Conservation (phyloP, 1,140 invertebrate species). For the Trinorchestia longiramus region DNA sequence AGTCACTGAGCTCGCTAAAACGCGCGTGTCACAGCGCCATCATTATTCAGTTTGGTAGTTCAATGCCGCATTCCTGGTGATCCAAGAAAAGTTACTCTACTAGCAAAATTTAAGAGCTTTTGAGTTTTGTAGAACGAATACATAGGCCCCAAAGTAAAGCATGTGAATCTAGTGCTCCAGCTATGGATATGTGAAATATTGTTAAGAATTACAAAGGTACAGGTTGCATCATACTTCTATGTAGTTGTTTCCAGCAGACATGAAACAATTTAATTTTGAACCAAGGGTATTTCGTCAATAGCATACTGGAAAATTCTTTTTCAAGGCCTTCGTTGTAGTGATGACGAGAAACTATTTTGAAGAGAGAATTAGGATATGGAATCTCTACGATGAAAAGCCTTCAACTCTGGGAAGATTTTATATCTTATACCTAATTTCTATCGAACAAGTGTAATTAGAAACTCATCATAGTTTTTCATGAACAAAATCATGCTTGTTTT, state of each 20-base stretch:
- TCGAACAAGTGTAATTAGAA: no score
- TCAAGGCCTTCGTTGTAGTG: no score
- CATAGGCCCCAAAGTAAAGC: not conserved
- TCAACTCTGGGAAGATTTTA: no score
- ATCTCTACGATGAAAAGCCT: no score
- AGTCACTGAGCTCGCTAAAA: not conserved
- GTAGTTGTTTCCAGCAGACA: not conserved
- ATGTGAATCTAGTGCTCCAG: not conserved
- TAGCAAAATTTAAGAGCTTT: not conserved
- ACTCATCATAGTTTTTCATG: no score
- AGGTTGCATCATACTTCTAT: not conserved
- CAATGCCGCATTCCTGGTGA: not conserved
- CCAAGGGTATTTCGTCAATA: no score
- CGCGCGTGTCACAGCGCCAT: not conserved
- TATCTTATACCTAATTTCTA: no score
- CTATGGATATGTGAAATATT: not conserved
- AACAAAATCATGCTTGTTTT: no score
- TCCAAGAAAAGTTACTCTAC: not conserved
- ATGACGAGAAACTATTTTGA: no score
- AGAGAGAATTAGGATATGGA: no score
- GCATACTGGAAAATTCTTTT: no score
- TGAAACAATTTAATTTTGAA: not conserved
- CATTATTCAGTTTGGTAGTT: not conserved
- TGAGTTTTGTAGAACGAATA: not conserved
- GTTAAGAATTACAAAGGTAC: not conserved